Conservation (phyloP, 1,140 invertebrate genomes). For the Drosophila navojoa region DNA sequence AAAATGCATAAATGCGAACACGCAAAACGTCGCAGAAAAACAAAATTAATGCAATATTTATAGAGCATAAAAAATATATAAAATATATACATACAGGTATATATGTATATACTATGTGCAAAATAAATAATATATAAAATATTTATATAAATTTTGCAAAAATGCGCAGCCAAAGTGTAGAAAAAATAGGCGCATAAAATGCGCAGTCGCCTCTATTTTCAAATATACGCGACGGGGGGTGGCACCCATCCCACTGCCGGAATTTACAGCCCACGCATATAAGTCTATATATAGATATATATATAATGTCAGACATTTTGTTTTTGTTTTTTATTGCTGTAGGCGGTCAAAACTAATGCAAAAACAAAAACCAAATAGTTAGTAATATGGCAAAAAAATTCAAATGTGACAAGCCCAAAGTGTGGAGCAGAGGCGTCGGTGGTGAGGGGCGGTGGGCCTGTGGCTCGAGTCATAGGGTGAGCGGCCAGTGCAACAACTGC, state of each 20-base stretch:
- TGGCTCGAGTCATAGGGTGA: constrained; percentile 16
- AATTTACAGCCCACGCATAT: not conserved
- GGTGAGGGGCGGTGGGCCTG: not conserved
- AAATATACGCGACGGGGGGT: constrained; percentile 54
- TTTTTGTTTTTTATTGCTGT: constrained; percentile 21
- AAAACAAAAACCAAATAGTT: constrained; percentile 72
- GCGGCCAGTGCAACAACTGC: constrained; percentile 21
- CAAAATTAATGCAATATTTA: constrained; percentile 79
- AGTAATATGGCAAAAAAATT: constrained; percentile 71
- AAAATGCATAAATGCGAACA: constrained; percentile 72
- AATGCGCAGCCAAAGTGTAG: constrained; percentile 60
- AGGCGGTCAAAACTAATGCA: constrained; percentile 69
- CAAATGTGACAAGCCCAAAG: constrained; percentile 23
- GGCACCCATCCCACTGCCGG: not conserved
- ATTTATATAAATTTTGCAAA: constrained; percentile 80
- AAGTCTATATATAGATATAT: constrained; percentile 37
- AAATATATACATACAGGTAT: constrained; percentile 19
- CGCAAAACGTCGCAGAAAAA: constrained; percentile 56
- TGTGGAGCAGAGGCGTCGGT: not conserved
- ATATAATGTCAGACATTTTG: constrained; percentile 66
- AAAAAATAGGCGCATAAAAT: constrained; percentile 68
- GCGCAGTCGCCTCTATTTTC: constrained; percentile 78
- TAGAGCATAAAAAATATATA: constrained; percentile 47
- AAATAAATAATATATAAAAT: constrained; percentile 81
- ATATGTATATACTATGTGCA: constrained; percentile 54